These are phyloP conservation scores for Matsumurasca onukii DNA, from an alignment of 1,140 invertebrate species.

Conservation along the genomic window DNA sequence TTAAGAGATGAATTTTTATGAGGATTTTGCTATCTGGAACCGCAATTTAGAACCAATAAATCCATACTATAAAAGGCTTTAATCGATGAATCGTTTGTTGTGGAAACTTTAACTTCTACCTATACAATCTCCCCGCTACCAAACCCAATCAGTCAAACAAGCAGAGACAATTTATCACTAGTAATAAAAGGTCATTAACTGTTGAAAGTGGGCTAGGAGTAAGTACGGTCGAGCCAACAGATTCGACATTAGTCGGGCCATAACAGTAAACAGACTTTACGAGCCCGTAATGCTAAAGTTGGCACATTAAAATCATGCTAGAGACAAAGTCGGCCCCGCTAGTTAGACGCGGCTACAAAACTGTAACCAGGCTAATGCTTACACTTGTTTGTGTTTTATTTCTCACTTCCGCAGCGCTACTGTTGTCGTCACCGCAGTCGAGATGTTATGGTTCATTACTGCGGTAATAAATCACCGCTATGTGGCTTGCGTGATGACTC, in stretches of 20 bases:
- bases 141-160: too few species aligned
- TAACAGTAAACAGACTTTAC: neutral
- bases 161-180: too few species aligned
- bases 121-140: too few species aligned
- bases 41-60: too few species aligned
- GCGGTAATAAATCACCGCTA: neutral
- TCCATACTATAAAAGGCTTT: too few species aligned
- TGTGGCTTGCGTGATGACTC: neutral
- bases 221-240: neutral
- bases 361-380: neutral
- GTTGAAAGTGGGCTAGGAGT: neutral
- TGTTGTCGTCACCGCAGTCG: neutral
- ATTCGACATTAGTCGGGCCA: neutral
- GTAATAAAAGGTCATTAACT: too few species aligned
- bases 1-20: too few species aligned
- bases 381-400: neutral
- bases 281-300: neutral
- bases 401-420: neutral
- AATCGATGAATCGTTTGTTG: too few species aligned
- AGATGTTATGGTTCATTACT: neutral
- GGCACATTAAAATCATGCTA: neutral
- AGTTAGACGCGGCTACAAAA: neutral
- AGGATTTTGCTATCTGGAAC: too few species aligned
- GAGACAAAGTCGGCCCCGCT: neutral
- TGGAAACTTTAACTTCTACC: too few species aligned